These are phyloP conservation scores for Lagodon rhomboides DNA, from an alignment of 2,797 vertebrate genomes.

Conservation along the genomic window DNA sequence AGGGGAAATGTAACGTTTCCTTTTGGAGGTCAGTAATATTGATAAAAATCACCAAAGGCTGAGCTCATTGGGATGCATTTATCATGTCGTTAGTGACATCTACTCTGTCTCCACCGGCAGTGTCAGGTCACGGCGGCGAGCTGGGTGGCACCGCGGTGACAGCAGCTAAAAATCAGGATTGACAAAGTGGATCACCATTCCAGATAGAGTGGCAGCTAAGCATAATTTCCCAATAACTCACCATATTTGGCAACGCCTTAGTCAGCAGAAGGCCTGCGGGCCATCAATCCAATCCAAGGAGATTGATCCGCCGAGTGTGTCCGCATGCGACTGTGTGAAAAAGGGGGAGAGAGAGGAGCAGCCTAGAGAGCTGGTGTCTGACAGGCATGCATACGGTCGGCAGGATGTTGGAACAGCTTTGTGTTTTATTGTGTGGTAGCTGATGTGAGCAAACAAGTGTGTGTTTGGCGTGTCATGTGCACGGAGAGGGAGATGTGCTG, in stretches of 20 bases:
- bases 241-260: constrained; percentile 77
- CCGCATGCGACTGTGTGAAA: constrained; percentile 49
- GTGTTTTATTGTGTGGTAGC: constrained; percentile 34
- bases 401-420: constrained; percentile 18
- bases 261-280: constrained; percentile 79
- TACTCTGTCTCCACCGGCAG: constrained; percentile 36
- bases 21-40: constrained; percentile 44
- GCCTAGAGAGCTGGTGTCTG: constrained; percentile 1
- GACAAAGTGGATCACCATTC: constrained; percentile 79
- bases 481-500: constrained; percentile 25
- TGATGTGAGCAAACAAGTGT: constrained; percentile 17
- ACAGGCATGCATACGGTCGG: constrained; percentile 22
- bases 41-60: constrained; percentile 50
- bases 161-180: constrained; percentile 74
- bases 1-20: constrained; percentile 33
- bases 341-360: not conserved
- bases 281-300: constrained; percentile 78
- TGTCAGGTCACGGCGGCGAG: constrained; percentile 38
- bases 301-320: constrained; percentile 77
- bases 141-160: constrained; percentile 69
- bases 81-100: constrained; percentile 49
- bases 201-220: constrained; percentile 72
- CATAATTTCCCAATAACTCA: constrained; percentile 78
- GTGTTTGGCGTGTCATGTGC: constrained; percentile 24
- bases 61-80: constrained; percentile 55